Base-by-base conservation (phyloP, 2,888 invertebrate genomes). In the Lepidocyrtoides sp. region DNA sequence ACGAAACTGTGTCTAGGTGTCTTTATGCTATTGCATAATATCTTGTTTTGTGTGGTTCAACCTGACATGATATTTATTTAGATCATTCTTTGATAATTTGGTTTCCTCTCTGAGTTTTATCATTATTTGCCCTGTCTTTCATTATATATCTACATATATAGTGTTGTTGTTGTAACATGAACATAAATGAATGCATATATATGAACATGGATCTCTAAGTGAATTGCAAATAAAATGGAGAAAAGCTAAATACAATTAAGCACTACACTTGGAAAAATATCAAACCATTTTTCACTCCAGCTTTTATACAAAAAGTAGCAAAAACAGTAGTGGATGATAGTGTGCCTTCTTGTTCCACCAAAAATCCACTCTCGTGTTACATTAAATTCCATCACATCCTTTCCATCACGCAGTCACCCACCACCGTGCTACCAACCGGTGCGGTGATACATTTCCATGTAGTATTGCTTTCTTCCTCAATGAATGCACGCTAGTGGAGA, bases 161-260 rank as follows among this genome's bases (percentile, higher is more conserved):
- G 41, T 41, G 41, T 7, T 41, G 41, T 10, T 41, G 41, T 41
- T 41, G 10, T 41, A 41, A 41, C 2, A 2, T 51, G 51, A 51
- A 2, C n/a, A 20, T 17, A 57, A 12, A 48, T 48, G 12, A 2
- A 12, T 12, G 14, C 48, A 8, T 12, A 12, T 48, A 12, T 12
- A 48, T 48, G 2, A 48, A 2, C 12, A 12, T 48, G 48, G 14
- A 12, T 48, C 12, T 4, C 7, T 5, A 20, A 57, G 23, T 3
- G 44, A 72, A 41, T 72, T 23, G 44, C 72, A 72, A 36, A 72
- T 72, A 72, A 41, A 41, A 72, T 72, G 72, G 72, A 72, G 66
- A 72, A 44, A 20, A n/a, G 44, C 72, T 72, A 36, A 72, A 72
- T 72, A 20, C 72, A 72, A 72, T 72, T 72, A 72, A 72, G 41